Base-by-base conservation (phyloP, 53 echinoderm and acorn worm species). In the Luidia sarsii region DNA sequence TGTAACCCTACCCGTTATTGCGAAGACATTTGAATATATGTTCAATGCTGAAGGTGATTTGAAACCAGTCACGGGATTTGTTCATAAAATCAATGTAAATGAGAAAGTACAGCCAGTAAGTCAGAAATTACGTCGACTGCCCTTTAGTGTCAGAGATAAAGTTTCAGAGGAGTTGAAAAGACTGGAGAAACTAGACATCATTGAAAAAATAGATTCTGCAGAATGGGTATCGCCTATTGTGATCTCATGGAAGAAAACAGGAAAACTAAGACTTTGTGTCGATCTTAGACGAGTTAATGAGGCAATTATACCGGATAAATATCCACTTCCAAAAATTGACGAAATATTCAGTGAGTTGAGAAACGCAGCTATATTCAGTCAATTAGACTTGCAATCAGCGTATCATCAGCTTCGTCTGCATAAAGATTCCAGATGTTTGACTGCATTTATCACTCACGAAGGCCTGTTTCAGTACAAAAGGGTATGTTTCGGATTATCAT, bases 211-310 rank as follows among this genome's bases (percentile, higher is more conserved):
- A n/a, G 86, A 92, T 53, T 57, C 86, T 4, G 52, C 64, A 34
- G 77, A 85, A 27, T 92, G 92, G 92, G 52, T 92, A 48, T 89
- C 89, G 0, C 85, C 85, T 7, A 85, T 92, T 48, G 92, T 89
- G 8, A 79, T 89, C 1, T 38, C 61, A 77, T 60, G 61, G 35
- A 82, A 83, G 32, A 90, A 86, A 48, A 50, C 56, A 18, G 85
- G 89, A 19, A 50, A 82, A 35, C 18, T 88, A 19, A 56, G 89
- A 23, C 29, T 89, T n/a, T 92, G 92, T 68, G 79, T 92, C 56
- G 89, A 92, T 62, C 41, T 92, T 25, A 37, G 82, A 52, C 33
- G 70, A 24, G 85, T 71, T 18, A 89, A 92, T 46, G 77, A 92
- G 48, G 83, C 89, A 20, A 69, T 92, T 23, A 70, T 89, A 10